Evolutionary conservation across 1,140 invertebrate genomes (phyloP).

Genomic region (Grapholita molesta): DNA sequence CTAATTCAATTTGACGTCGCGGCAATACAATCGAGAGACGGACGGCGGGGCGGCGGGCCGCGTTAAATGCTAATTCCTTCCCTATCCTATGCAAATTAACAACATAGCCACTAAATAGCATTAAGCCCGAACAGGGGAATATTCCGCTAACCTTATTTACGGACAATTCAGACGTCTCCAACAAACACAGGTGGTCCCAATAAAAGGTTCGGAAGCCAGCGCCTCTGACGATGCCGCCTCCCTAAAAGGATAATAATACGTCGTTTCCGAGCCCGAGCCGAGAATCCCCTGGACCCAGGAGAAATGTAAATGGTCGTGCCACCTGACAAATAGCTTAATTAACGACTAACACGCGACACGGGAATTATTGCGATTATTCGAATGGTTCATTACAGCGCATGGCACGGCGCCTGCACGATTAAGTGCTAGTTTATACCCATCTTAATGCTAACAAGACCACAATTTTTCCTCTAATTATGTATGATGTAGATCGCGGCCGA

Average conservation of each 20-base stretch:
- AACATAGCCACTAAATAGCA: constrained; percentile 57
- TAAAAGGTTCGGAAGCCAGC: constrained; percentile 67
- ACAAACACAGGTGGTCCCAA: constrained; percentile 73
- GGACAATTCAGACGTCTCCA: constrained; percentile 74
- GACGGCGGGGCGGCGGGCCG: constrained; percentile 34
- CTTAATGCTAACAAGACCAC: constrained; percentile 20
- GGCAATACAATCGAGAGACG: constrained; percentile 38
- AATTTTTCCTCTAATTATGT: not conserved
- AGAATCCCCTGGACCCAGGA: constrained; percentile 54
- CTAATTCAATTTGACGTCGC: constrained; percentile 27
- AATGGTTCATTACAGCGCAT: constrained; percentile 46
- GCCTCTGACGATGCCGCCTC: constrained; percentile 66
- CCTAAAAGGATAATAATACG: constrained; percentile 77
- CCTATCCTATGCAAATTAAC: constrained; percentile 55
- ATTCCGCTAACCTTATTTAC: constrained; percentile 73
- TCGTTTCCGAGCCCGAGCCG: constrained; percentile 62
- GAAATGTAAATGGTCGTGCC: constrained; percentile 72
- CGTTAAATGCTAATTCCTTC: constrained; percentile 61
- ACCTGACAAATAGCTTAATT: constrained; percentile 78
- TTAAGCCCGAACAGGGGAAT: constrained; percentile 53
- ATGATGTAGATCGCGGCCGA: not conserved
- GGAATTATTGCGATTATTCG: constrained; percentile 66
- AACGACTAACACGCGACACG: constrained; percentile 67
- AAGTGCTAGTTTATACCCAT: constrained; percentile 37
- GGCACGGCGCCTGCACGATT: constrained; percentile 35